phyloP scores from a whole-genome alignment of 2,797 vertebrate genomes.

The Podarcis lilfordi region DNA sequence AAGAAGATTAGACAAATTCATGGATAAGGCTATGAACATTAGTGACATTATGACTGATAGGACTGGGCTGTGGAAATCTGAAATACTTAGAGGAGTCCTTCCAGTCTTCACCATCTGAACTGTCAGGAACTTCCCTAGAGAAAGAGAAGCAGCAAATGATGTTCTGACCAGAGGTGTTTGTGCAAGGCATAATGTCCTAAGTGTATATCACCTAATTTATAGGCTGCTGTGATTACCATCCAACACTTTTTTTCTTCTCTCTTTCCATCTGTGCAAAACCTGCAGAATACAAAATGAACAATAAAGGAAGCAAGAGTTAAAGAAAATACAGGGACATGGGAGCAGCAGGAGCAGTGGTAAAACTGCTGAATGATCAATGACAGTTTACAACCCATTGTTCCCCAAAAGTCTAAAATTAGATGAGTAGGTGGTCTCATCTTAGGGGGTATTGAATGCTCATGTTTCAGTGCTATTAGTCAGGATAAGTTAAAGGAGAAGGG shows the following conservation, averaged over 20 bases:
- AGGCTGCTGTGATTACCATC: neutral
- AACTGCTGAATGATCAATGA: conserved; percentile 8
- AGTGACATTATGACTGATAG: neutral
- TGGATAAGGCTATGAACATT: neutral
- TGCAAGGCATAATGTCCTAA: neutral
- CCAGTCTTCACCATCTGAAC: neutral
- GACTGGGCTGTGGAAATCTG: neutral
- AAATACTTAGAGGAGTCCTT: neutral
- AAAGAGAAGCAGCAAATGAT: neutral
- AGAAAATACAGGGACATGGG: neutral
- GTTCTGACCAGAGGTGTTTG: too few species aligned
- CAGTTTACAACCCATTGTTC: conserved; percentile 1
- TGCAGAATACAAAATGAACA: neutral
- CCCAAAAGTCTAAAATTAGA: conserved; percentile 39
- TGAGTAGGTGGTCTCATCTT: conserved; percentile 8
- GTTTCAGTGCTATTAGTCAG: conserved; percentile 11
- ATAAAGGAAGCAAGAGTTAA: neutral
- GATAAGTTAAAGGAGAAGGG: neutral
- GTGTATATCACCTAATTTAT: neutral
- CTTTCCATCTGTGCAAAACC: neutral
- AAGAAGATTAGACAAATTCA: too few species aligned
- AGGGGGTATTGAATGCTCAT: conserved; percentile 1
- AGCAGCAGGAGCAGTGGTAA: neutral
- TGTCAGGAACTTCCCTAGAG: neutral
- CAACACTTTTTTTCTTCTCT: neutral